Evolutionary conservation across 64 coral and sea anemone species (phyloP).

Genomic region (Trachythela sp.): DNA sequence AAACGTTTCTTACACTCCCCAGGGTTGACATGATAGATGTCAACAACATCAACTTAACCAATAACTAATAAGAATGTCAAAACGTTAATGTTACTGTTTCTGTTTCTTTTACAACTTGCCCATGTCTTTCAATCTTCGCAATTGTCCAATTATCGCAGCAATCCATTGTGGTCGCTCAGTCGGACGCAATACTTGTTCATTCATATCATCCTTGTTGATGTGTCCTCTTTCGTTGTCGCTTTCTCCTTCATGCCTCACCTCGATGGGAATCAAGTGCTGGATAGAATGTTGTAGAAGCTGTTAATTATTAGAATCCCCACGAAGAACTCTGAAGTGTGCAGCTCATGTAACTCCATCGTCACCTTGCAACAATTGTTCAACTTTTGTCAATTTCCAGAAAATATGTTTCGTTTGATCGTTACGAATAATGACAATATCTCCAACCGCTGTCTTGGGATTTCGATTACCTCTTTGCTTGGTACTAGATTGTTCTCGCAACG

Average conservation of each 20-base stretch:
- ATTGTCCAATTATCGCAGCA: background rate
- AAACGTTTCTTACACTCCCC: constrained; percentile 28
- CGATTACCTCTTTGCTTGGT: background rate
- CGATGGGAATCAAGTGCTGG: background rate
- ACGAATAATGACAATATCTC: constrained; percentile 28
- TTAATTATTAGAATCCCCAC: background rate
- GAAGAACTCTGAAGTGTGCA: background rate
- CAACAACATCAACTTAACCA: background rate
- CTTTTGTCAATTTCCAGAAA: constrained; percentile 38
- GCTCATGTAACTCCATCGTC: background rate
- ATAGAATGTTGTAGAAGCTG: constrained; percentile 1
- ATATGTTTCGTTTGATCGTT: background rate
- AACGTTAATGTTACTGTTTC: background rate
- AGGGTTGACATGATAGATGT: constrained; percentile 5
- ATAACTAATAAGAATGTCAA: background rate
- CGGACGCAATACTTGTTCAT: no score
- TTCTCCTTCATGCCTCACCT: background rate
- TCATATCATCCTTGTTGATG: background rate
- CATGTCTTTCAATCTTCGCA: background rate
- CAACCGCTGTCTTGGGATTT: background rate
- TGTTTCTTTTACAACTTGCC: background rate
- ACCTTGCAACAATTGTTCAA: constrained; percentile 24
- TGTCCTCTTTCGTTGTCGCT: background rate
- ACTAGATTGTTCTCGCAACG: background rate
- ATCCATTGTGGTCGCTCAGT: constrained; percentile 8